These are phyloP conservation scores for Alca torda DNA, from an alignment of 2,797 vertebrate species.

Conservation along the genomic window DNA sequence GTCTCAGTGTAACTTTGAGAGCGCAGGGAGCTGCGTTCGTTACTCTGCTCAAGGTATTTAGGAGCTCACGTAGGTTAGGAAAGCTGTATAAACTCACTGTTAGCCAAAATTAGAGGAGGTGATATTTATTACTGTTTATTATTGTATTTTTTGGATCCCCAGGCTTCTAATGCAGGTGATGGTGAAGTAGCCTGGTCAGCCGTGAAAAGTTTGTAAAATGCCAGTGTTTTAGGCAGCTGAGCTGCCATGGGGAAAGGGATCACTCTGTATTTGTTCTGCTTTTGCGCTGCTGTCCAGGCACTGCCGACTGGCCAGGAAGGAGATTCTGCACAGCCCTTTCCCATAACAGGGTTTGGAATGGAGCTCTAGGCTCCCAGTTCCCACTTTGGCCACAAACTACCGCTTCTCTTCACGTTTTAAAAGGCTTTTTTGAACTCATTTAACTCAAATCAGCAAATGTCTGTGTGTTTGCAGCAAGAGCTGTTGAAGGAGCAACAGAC, in stretches of 20 bases:
- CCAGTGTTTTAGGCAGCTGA: not conserved
- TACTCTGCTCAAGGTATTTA: not conserved
- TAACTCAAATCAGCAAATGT: not conserved
- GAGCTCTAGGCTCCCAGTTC: not conserved
- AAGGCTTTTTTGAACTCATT: not conserved
- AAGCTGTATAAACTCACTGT: not conserved
- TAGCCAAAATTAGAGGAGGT: not conserved
- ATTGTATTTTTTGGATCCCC: not conserved
- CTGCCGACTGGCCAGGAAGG: not conserved
- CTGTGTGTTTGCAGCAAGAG: constrained; percentile 72
- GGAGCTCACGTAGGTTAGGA: not conserved
- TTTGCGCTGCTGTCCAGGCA: rapidly evolving
- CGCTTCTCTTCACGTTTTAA: not conserved
- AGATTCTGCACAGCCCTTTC: not conserved
- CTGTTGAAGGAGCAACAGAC: constrained; percentile 78
- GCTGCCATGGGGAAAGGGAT: not conserved
- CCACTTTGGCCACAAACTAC: rapidly evolving
- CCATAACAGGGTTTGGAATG: not conserved
- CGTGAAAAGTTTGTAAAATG: not conserved
- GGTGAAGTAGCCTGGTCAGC: not conserved
- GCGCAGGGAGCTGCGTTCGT: not conserved
- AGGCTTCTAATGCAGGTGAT: not conserved
- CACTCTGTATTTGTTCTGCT: not conserved
- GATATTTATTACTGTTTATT: not conserved
- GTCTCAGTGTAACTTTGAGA: not conserved